Percentiles rank a stretch among this genome's conserved stretches.
Conservation (phyloP, 2,113 vertebrate genomes). For the Nerophis ophidion region DNA sequence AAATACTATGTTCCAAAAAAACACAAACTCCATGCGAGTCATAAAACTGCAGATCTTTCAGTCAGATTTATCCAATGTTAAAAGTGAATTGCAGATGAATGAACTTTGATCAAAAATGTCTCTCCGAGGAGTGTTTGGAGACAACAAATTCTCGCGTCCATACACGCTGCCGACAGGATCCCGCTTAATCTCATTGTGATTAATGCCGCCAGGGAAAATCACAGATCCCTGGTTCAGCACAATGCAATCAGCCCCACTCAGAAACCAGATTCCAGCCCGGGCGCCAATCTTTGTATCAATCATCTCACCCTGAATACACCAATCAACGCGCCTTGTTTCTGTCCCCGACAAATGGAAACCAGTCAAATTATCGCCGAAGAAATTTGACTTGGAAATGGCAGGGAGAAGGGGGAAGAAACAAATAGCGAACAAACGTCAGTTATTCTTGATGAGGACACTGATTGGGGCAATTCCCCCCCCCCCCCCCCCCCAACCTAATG, state of each 20-base stretch:
- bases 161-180: slow-evolving; percentile 14
- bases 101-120: slow-evolving; percentile 15
- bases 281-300: slow-evolving; percentile 59
- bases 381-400: slow-evolving; percentile 68
- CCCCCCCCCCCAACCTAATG: slow-evolving; percentile 26
- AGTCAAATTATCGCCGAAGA: slow-evolving; percentile 56
- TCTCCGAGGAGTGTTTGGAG: slow-evolving; percentile 20
- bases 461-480: slow-evolving; percentile 62
- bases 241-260: slow-evolving; percentile 70
- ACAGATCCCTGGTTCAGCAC: slow-evolving; percentile 51
- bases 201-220: slow-evolving; percentile 59
- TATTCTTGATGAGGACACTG: slow-evolving; percentile 63
- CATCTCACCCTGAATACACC: slow-evolving; percentile 60
- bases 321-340: slow-evolving; percentile 64
- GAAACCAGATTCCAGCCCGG: slow-evolving; percentile 65
- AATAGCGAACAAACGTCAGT: slow-evolving; percentile 65
- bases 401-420: slow-evolving; percentile 41
- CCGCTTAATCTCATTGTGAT: slow-evolving; percentile 53
- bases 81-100: slow-evolving; percentile 22
- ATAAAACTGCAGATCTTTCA: slow-evolving; percentile 30
- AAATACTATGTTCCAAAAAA: too few relatives aligned
- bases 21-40: neutral
- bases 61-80: slow-evolving; percentile 16
- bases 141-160: slow-evolving; percentile 14
- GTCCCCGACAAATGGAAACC: slow-evolving; percentile 54